Conservation (phyloP, 2,797 vertebrate genomes). For the Tarsius wallacei region DNA sequence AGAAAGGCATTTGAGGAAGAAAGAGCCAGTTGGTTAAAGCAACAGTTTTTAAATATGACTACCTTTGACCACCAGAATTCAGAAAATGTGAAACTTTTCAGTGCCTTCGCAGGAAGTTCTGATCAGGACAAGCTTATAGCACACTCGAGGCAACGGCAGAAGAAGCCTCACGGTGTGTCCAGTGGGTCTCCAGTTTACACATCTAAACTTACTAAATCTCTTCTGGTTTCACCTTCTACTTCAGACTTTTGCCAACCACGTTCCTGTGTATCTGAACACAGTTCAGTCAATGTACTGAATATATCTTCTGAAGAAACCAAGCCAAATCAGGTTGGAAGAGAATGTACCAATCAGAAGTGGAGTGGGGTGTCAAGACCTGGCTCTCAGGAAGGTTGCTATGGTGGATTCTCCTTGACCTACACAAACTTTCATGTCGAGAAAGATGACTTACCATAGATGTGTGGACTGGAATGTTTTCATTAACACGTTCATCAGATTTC, state of each 20-base stretch:
- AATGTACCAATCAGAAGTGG: neutral
- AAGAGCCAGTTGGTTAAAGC: constrained; percentile 92
- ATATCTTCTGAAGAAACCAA: too few relatives aligned
- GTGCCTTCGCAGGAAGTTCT: constrained; percentile 91
- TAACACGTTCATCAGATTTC: too few relatives aligned
- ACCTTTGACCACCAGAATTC: constrained; percentile 36
- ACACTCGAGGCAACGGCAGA: constrained; percentile 83
- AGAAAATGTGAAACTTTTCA: constrained; percentile 89
- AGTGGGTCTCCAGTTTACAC: constrained; percentile 55
- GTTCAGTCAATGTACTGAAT: too few relatives aligned
- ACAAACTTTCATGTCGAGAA: constrained; percentile 69
- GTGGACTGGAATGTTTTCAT: too few relatives aligned
- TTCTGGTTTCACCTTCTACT: too few relatives aligned
- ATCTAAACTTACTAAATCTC: constrained; percentile 5
- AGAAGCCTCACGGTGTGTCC: constrained; percentile 63
- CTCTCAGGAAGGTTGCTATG: constrained; percentile 66
- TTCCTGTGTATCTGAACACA: too few relatives aligned
- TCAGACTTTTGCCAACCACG: too few relatives aligned
- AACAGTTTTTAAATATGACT: constrained; percentile 93
- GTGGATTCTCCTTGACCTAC: constrained; percentile 49
- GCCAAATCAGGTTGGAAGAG: too few relatives aligned
- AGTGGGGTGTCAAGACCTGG: constrained; percentile 58
- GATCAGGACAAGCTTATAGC: constrained; percentile 84
- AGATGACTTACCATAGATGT: too few relatives aligned
- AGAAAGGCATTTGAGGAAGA: constrained; percentile 93